Percentiles rank a stretch among this genome's conserved stretches.
phyloP scores from a whole-genome alignment of 1,140 invertebrate genomes.

The Apis florea region DNA sequence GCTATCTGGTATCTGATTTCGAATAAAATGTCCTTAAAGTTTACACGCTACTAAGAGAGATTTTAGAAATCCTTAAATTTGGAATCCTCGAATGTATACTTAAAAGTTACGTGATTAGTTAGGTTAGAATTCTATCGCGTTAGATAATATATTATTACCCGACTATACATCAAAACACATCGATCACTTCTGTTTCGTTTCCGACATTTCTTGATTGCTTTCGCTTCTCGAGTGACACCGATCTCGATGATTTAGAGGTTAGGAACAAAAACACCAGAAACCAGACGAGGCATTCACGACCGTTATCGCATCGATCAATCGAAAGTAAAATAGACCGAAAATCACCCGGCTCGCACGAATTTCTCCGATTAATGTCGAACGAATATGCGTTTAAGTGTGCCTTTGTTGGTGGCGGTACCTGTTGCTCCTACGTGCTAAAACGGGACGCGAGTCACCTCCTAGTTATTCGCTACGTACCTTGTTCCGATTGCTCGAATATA shows the following conservation, averaged over 20 bases:
- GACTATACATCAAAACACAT: too few species aligned
- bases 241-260: not conserved
- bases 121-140: too few species aligned
- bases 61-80: too few species aligned
- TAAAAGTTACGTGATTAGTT: too few species aligned
- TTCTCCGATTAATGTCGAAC: slow-evolving; percentile 50
- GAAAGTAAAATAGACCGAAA: not conserved
- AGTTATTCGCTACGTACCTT: slow-evolving; percentile 48
- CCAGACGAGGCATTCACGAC: not conserved
- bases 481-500: slow-evolving; percentile 41
- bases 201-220: too few species aligned
- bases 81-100: too few species aligned
- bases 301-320: not conserved
- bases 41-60: too few species aligned
- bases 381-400: slow-evolving; percentile 51
- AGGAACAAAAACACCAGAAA: not conserved
- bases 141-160: too few species aligned
- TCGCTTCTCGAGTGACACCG: too few species aligned
- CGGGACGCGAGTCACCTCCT: slow-evolving; percentile 23
- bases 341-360: not conserved
- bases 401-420: slow-evolving; percentile 56
- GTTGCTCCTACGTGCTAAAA: slow-evolving; percentile 50
- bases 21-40: too few species aligned
- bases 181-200: too few species aligned
- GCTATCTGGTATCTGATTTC: too few species aligned